A percentile compares a stretch with the other conserved stretches of the same genome.
Conservation (phyloP, 2,888 invertebrate genomes). For the Bellardia pandia region DNA sequence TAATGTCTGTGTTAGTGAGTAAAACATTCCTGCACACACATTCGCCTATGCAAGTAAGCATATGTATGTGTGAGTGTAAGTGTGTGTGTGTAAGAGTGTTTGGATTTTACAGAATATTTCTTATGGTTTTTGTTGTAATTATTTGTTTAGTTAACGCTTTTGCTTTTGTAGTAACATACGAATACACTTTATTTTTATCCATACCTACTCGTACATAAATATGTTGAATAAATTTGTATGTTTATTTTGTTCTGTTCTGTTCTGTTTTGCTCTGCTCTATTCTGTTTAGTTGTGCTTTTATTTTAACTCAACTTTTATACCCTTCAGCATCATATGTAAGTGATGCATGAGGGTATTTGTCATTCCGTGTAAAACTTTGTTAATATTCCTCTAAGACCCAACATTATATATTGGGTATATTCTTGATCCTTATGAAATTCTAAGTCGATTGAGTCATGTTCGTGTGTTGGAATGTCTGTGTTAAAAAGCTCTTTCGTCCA, state of each 20-base stretch:
- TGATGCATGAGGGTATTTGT: too few species aligned
- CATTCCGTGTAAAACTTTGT: too few species aligned
- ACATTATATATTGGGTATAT: too few species aligned
- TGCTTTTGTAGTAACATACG: background rate
- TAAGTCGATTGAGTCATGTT: too few species aligned
- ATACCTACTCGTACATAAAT: background rate
- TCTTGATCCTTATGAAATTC: too few species aligned
- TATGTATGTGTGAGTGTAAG: background rate
- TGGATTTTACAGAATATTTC: background rate
- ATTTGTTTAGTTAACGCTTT: constrained; percentile 63
- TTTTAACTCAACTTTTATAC: constrained; percentile 54
- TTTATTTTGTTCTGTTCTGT: background rate
- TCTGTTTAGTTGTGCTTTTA: constrained; percentile 25
- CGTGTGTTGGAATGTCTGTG: too few species aligned
- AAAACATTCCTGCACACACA: background rate
- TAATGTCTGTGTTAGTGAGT: background rate
- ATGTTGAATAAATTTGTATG: constrained; percentile 3
- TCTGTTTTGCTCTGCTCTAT: constrained; percentile 9
- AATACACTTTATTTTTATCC: background rate
- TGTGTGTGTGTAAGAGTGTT: background rate
- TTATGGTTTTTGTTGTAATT: constrained; percentile 40
- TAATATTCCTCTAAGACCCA: too few species aligned
- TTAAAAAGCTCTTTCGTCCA: too few species aligned
- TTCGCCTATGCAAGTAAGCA: background rate
- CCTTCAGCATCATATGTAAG: too few species aligned